These are phyloP conservation scores for Dromococcyx pavoninus DNA, from an alignment of 2,797 vertebrate species.

Conservation along the genomic window DNA sequence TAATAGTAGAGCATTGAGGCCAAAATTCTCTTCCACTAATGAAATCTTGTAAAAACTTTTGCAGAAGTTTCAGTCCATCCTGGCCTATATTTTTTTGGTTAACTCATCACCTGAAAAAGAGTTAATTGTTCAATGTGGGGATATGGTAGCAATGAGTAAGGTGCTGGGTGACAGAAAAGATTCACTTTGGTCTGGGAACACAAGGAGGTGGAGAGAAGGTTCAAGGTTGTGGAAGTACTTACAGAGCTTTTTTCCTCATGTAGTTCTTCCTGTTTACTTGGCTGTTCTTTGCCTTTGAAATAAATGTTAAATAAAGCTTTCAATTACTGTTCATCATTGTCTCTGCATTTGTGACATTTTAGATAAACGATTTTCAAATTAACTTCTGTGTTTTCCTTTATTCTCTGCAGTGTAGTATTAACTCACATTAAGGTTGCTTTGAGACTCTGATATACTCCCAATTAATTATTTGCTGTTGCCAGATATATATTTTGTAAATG, in stretches of 20 bases:
- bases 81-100: not conserved
- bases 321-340: not conserved
- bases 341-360: not conserved
- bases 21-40: not conserved
- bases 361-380: slow-evolving; percentile 27
- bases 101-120: not conserved
- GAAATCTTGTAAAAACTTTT: not conserved
- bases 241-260: not conserved
- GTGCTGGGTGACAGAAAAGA: too few relatives aligned
- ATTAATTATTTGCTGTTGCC: slow-evolving; percentile 38
- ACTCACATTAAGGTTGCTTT: slow-evolving; percentile 1
- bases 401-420: slow-evolving; percentile 14
- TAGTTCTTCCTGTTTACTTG: not conserved
- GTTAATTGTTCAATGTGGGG: not conserved
- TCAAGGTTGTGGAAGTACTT: not conserved
- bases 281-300: not conserved
- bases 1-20: not conserved
- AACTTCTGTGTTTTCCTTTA: slow-evolving; percentile 36
- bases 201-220: not conserved
- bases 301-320: not conserved
- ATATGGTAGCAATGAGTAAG: not conserved
- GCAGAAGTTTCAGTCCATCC: not conserved
- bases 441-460: not conserved
- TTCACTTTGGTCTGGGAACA: not conserved
- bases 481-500: slow-evolving; percentile 16